Conservation (phyloP, 2,888 invertebrate genomes). For the Macrophya alboannulata region DNA sequence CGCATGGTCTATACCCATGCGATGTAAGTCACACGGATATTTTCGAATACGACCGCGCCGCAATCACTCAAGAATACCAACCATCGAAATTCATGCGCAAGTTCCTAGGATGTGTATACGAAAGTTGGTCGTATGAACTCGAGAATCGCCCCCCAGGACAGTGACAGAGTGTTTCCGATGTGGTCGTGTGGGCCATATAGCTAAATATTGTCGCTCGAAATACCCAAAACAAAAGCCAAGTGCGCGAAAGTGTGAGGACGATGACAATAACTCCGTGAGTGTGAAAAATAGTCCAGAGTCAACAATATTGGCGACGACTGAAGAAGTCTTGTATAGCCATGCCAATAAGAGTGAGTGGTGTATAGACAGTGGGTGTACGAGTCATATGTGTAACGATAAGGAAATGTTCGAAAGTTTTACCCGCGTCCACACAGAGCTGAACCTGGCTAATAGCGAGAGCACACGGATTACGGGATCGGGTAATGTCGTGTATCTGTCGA, state of each 20-base stretch:
- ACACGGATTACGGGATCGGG: slow-evolving; percentile 34
- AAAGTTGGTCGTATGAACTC: too few species aligned
- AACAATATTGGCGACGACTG: slow-evolving; percentile 48
- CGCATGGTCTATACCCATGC: too few species aligned
- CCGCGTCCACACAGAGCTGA: not conserved
- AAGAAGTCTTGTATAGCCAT: slow-evolving; percentile 45
- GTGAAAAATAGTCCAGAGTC: not conserved
- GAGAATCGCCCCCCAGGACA: too few species aligned
- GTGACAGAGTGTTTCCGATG: slow-evolving; percentile 49
- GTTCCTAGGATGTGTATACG: too few species aligned
- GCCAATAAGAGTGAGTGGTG: slow-evolving; percentile 40
- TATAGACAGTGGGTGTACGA: slow-evolving; percentile 53
- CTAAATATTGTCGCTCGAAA: slow-evolving; percentile 48
- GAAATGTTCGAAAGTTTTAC: slow-evolving; percentile 1
- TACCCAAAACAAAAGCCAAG: slow-evolving; percentile 48
- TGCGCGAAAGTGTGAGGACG: slow-evolving; percentile 40
- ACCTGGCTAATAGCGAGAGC: slow-evolving; percentile 34
- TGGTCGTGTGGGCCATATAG: slow-evolving; percentile 50
- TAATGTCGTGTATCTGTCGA: slow-evolving; percentile 21
- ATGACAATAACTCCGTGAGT: not conserved
- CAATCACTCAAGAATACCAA: too few species aligned
- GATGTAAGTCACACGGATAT: too few species aligned
- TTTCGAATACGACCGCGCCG: too few species aligned
- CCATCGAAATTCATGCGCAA: too few species aligned
- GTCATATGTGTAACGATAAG: slow-evolving; percentile 44